These are phyloP conservation scores for Pelagia noctiluca DNA, from an alignment of 30 jellyfish, hydroid and myxozoan species.

Conservation along the genomic window DNA sequence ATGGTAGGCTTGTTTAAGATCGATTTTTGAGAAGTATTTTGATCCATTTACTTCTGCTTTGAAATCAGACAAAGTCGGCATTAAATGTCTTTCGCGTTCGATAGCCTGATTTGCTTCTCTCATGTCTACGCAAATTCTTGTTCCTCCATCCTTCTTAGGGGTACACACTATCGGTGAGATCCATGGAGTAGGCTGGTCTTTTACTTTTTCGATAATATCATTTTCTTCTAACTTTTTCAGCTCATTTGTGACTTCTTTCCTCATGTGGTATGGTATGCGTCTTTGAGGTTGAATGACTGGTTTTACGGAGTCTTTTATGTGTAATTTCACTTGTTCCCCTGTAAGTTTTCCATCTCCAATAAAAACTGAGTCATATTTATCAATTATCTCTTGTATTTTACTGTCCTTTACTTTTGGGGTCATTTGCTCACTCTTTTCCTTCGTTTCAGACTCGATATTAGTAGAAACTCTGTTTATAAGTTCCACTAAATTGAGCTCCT, in stretches of 20 bases:
- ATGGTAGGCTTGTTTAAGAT: constrained; percentile 59
- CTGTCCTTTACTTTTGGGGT: constrained; percentile 16
- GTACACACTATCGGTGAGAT: constrained; percentile 53
- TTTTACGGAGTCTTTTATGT: constrained; percentile 35
- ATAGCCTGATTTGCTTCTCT: constrained; percentile 61
- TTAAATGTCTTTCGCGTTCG: constrained; percentile 48
- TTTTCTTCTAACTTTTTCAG: constrained; percentile 36
- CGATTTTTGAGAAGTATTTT: constrained; percentile 48
- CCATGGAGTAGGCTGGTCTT: constrained; percentile 61
- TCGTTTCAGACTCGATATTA: constrained; percentile 4
- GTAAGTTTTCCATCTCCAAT: constrained; percentile 45
- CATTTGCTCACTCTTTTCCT: too few species aligned
- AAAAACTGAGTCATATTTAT: constrained; percentile 32
- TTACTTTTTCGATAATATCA: constrained; percentile 56
- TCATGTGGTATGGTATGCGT: constrained; percentile 66
- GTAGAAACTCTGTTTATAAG: constrained; percentile 32
- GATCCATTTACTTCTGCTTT: constrained; percentile 64
- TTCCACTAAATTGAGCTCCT: constrained; percentile 41
- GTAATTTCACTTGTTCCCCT: constrained; percentile 40
- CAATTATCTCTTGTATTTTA: constrained; percentile 18
- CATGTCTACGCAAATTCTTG: constrained; percentile 63
- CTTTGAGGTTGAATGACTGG: constrained; percentile 66
- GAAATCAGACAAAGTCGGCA: constrained; percentile 59
- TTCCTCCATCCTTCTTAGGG: constrained; percentile 62
- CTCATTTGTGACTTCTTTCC: constrained; percentile 44